Base-by-base conservation (phyloP, 37 sponge, comb jelly and placozoan genomes). In the Mnemiopsis leidyi region DNA sequence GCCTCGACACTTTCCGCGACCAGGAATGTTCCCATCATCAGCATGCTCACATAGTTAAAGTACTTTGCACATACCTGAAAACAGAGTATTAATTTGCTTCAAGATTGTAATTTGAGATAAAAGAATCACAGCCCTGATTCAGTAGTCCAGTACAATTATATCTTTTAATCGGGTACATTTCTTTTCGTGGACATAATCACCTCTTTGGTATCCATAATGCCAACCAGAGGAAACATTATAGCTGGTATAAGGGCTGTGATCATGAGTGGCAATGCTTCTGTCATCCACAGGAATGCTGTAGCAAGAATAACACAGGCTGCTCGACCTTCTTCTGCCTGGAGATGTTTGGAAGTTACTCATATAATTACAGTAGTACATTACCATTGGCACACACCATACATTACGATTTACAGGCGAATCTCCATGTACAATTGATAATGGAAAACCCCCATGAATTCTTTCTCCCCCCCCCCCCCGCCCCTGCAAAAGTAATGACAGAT, bases 1-100 rank as follows among this genome's bases (percentile, higher is more conserved):
- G 95, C 95, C 94, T 97, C 98, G 23, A 97, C 75, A 25, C 97
- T 94, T 48, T 96, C 96, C 16, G 98, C 98, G 33, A 97, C 95
- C 92, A 97, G 94, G 18, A 97, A 93, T 23, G 97, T 97, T 1
- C 95, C 97, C 69, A 96, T 83, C 82, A 97, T 96, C 71, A 98
- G 95, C 95, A 94, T 83, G 85, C 95, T 98, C 92, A 92, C 95
- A 92, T 96, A 96, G 31, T 88, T 95, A 71, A 97, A 79, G 93
- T 96, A 97, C 94, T 94, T 94, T 9, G 37, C 34, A 79, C 82
- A 32, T 16, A 79, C 82, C 73, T 69, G 73, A 3, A 25, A 5
- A 48, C 5, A 48, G 9, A 48, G 9, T 18, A 48, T 48, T 48
- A 48, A n/a, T n/a, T n/a, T n/a, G n/a, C n/a, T n/a, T n/a, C n/a